Conservation (phyloP, 2,888 invertebrate species). For the Phyto melanocephala region DNA sequence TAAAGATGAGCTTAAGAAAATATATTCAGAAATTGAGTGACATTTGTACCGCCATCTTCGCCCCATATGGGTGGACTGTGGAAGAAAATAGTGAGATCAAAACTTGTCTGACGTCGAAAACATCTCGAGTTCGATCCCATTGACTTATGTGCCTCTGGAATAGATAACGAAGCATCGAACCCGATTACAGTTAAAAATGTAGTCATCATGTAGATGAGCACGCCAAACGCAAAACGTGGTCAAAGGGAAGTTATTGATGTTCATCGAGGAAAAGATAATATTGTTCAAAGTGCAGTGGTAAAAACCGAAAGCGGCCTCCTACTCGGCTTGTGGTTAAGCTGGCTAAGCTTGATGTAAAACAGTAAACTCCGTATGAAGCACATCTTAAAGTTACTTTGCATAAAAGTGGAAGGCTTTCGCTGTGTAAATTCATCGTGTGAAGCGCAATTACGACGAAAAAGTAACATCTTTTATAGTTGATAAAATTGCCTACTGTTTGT, state of each 20-base stretch:
- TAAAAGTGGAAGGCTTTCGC: too few relatives aligned
- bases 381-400: too few relatives aligned
- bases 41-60: constrained; percentile 39
- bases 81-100: constrained; percentile 62
- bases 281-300: constrained; percentile 36
- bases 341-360: constrained; percentile 41
- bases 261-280: constrained; percentile 22
- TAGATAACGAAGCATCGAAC: constrained; percentile 44
- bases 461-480: too few relatives aligned
- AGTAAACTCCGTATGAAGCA: too few relatives aligned
- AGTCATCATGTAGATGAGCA: constrained; percentile 57
- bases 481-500: too few relatives aligned
- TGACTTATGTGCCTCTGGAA: constrained; percentile 53
- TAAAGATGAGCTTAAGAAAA: constrained; percentile 17
- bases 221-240: constrained; percentile 41
- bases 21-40: constrained; percentile 38
- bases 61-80: constrained; percentile 62
- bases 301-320: constrained; percentile 26
- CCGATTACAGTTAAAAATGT: constrained; percentile 41
- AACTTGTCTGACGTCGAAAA: constrained; percentile 60
- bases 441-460: too few relatives aligned
- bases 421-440: too few relatives aligned
- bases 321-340: constrained; percentile 39
- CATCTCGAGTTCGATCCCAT: constrained; percentile 51
- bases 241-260: constrained; percentile 41